Base-by-base conservation (phyloP, 2,888 invertebrate species). In the Tetragnatha montana region DNA sequence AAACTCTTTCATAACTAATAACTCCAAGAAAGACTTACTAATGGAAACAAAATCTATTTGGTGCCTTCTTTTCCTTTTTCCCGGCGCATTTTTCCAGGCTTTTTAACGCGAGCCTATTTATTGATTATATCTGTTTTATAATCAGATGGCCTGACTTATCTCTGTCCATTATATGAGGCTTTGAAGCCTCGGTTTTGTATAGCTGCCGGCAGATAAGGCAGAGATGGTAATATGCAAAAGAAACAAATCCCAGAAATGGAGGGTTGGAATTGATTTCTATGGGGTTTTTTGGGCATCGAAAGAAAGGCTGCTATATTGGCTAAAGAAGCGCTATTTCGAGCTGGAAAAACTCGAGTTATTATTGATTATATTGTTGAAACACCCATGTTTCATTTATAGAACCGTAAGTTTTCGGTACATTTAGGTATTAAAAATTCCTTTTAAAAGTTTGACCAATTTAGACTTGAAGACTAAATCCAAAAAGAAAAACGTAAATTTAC, bases 71-170 rank as follows among this genome's bases (percentile, higher is more conserved):
- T 17, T 14, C 49, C 47, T 17, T 19, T 70, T 49, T 76, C 19
- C 76, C 51, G 69, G 60, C 17, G 21, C 19, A 8, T 19, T 75
- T 80, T 75, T 85, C 84, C 60, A 49, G 51, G 51, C 78, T 69
- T 89, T 87, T 89, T 89, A 76, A 60, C 75, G 76, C 81, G 51
- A 85, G 75, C 85, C 22, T 81, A 85, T 81, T 85, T 89, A 89
- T 89, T 85, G 89, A 89, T 89, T 89, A 81, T 85, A 89, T 89
- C 89, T 89, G 76, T 89, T 89, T 89, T 89, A 81, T 89, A 89
- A 89, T 89, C 89, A 89, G 89, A 89, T 89, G 81, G 85, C 21
- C 19, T 68, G 85, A 89, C 81, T 85, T 89, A 89, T 89, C 89
- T 85, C 14, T 78, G 81, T 85, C 76, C 89, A 89, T 89, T 89